Evolutionary conservation across 1,140 invertebrate genomes (phyloP).

Genomic region (Oryctes rhinoceros): DNA sequence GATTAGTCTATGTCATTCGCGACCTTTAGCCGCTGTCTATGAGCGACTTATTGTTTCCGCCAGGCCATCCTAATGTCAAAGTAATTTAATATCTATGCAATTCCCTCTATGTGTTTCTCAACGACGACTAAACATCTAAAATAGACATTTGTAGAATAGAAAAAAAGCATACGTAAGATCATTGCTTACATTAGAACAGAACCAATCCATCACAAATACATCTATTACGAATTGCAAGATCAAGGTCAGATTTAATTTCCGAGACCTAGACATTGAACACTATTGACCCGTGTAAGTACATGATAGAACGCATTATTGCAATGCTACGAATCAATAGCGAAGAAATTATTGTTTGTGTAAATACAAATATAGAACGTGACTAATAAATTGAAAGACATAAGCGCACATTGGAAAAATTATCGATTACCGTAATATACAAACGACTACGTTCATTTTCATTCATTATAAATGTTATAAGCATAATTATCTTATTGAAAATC

Average conservation of each 20-base stretch:
- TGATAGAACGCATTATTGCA: constrained; percentile 14
- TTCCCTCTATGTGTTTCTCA: neutral
- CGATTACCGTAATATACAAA: neutral
- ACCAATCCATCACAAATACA: constrained; percentile 7
- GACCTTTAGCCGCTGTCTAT: constrained; percentile 1
- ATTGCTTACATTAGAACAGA: constrained; percentile 6
- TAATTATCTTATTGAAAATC: too few relatives aligned
- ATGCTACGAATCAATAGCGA: neutral
- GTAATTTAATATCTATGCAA: neutral
- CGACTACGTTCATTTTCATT: too few relatives aligned
- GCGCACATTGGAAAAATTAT: neutral
- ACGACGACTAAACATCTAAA: constrained; percentile 9
- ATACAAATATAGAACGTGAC: constrained; percentile 1
- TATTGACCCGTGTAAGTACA: constrained; percentile 14
- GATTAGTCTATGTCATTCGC: constrained; percentile 1
- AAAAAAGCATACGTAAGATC: neutral
- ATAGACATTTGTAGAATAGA: neutral
- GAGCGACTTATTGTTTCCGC: constrained; percentile 3
- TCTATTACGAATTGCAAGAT: neutral
- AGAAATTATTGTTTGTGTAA: constrained; percentile 19
- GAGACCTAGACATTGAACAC: constrained; percentile 9
- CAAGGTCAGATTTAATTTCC: constrained; percentile 13
- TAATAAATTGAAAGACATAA: neutral
- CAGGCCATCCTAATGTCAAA: constrained; percentile 18
- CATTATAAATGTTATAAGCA: too few relatives aligned